Conservation (phyloP, 2,888 invertebrate genomes). For the Kryphioiulus occultus region DNA sequence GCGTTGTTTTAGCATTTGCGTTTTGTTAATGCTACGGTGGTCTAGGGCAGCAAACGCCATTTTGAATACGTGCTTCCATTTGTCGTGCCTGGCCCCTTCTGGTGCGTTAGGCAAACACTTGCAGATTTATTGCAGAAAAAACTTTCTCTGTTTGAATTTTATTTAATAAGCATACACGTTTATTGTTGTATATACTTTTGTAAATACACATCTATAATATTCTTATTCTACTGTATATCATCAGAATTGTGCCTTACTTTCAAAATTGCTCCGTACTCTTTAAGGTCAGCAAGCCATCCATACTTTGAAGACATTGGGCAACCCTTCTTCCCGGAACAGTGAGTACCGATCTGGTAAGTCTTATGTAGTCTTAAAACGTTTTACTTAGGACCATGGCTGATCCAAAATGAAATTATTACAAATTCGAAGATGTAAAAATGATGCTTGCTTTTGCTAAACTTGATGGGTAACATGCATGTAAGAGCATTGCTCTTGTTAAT, state of each 20-base stretch:
- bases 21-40: background rate
- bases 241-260: background rate
- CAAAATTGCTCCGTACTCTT: background rate
- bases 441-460: no score
- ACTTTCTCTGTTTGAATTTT: background rate
- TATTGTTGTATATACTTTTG: slow-evolving; percentile 29
- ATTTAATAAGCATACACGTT: slow-evolving; percentile 32
- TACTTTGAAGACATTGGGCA: no score
- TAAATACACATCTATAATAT: slow-evolving; percentile 37
- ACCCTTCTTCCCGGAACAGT: no score
- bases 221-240: background rate
- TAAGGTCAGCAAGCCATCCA: no score
- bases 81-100: slow-evolving; percentile 18
- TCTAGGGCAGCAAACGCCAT: background rate
- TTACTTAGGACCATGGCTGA: no score
- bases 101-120: background rate
- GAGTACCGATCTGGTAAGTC: no score
- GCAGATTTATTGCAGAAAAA: background rate
- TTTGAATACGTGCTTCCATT: slow-evolving; percentile 8
- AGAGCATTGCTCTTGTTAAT: no score
- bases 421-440: no score
- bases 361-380: no score
- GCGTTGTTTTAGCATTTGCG: background rate
- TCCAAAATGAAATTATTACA: no score
- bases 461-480: no score